Percentiles rank a stretch among this genome's conserved stretches.
Evolutionary conservation across 2,797 vertebrate species (phyloP).

Genomic region (Sebastes miniatus): DNA sequence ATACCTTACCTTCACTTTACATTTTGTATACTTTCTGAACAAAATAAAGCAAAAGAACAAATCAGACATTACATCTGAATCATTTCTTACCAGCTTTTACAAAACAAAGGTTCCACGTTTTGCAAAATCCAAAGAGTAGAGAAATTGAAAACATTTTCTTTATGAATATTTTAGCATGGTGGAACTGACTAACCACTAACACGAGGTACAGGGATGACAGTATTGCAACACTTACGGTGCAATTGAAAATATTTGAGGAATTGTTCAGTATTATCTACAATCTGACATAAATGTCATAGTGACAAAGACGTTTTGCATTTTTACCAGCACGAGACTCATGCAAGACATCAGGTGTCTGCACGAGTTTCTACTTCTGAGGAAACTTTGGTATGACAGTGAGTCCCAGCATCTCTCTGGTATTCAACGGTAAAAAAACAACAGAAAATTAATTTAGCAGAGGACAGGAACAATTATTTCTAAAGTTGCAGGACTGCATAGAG

Average conservation of each 20-base stretch:
- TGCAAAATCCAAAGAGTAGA: background rate
- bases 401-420: background rate
- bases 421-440: background rate
- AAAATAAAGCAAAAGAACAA: background rate
- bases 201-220: background rate
- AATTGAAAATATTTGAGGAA: constrained; percentile 12
- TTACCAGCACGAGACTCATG: constrained; percentile 5
- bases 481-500: background rate
- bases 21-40: background rate
- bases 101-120: background rate
- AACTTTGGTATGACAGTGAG: constrained; percentile 23
- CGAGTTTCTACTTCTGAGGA: background rate
- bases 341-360: background rate
- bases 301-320: constrained; percentile 1
- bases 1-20: background rate
- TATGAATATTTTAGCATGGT: background rate
- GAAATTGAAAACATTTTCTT: background rate
- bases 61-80: background rate
- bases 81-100: background rate
- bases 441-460: background rate
- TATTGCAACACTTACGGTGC: background rate
- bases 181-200: background rate
- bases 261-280: constrained; percentile 1
- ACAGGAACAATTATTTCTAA: background rate
- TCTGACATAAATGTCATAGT: background rate